Conservation (phyloP, 30 jellyfish, hydroid and myxozoan genomes). For the Catostylus mosaicus region DNA sequence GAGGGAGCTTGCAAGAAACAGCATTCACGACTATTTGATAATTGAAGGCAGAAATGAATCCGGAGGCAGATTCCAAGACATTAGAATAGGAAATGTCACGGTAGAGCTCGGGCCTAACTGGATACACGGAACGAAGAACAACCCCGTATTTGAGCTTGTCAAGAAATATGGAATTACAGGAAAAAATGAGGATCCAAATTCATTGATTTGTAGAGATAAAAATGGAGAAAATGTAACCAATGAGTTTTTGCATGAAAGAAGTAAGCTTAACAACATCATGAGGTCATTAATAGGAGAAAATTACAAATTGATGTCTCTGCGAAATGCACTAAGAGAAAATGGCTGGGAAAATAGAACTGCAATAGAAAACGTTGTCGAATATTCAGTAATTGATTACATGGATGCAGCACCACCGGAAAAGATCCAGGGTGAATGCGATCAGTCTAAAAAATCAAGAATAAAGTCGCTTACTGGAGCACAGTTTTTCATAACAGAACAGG, state of each 20-base stretch:
- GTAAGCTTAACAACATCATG: neutral
- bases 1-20: slow-evolving; percentile 49
- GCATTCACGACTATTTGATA: slow-evolving; percentile 15
- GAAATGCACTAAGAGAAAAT: slow-evolving; percentile 24
- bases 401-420: slow-evolving; percentile 72
- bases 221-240: slow-evolving; percentile 37
- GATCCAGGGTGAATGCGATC: neutral
- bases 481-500: slow-evolving; percentile 59
- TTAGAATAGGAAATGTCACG: slow-evolving; percentile 41
- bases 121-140: slow-evolving; percentile 77
- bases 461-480: slow-evolving; percentile 35
- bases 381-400: slow-evolving; percentile 35
- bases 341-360: slow-evolving; percentile 61
- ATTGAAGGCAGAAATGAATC: slow-evolving; percentile 64
- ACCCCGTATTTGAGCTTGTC: slow-evolving; percentile 67
- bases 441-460: neutral
- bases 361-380: slow-evolving; percentile 44
- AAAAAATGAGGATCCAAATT: slow-evolving; percentile 40
- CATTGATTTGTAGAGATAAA: slow-evolving; percentile 37
- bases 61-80: slow-evolving; percentile 65
- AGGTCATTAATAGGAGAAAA: neutral
- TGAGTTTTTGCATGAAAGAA: slow-evolving; percentile 6
- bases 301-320: slow-evolving; percentile 3
- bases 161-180: slow-evolving; percentile 39
- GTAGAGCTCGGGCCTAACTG: slow-evolving; percentile 90